phyloP scores from a whole-genome alignment of 2,797 vertebrate species.

The Potorous gilbertii region DNA sequence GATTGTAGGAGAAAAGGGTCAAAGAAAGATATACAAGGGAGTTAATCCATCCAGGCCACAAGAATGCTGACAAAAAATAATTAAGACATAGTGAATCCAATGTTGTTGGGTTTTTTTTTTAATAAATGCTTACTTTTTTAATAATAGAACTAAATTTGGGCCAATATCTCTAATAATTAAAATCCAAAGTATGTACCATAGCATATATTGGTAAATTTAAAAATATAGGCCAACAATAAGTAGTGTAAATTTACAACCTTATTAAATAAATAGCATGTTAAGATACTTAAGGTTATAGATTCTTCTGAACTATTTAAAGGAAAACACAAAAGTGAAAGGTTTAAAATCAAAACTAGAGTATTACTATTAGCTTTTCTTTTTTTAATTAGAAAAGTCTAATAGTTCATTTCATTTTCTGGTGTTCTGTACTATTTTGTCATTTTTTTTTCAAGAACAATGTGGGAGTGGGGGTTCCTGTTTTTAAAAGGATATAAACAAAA shows the following conservation, averaged over 20 bases:
- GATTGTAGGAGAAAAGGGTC: not conserved
- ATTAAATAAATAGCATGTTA: not conserved
- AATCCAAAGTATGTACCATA: not conserved
- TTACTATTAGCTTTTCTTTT: not conserved
- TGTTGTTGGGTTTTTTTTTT: not conserved
- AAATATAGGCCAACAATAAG: not conserved
- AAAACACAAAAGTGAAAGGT: not conserved
- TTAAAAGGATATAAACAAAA: not conserved
- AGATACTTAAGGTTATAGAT: not conserved
- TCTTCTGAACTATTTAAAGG: not conserved
- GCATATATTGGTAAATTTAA: not conserved
- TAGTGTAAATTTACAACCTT: not conserved
- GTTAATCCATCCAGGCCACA: not conserved
- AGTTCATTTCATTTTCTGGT: not conserved
- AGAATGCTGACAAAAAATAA: not conserved
- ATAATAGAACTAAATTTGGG: not conserved
- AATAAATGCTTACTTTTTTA: not conserved
- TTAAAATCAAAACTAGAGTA: conserved; percentile 13
- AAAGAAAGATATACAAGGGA: not conserved
- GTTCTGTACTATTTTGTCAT: not conserved
- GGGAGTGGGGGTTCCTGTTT: not conserved
- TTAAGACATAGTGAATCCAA: not conserved
- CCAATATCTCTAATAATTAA: not conserved
- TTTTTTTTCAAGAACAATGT: not conserved
- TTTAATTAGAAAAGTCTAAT: not conserved